Evolutionary conservation across 35 echinoderm and acorn worm species (phyloP), one percentile per base, ranked within the genome.

Genomic region (Apostichopus japonicus): DNA sequence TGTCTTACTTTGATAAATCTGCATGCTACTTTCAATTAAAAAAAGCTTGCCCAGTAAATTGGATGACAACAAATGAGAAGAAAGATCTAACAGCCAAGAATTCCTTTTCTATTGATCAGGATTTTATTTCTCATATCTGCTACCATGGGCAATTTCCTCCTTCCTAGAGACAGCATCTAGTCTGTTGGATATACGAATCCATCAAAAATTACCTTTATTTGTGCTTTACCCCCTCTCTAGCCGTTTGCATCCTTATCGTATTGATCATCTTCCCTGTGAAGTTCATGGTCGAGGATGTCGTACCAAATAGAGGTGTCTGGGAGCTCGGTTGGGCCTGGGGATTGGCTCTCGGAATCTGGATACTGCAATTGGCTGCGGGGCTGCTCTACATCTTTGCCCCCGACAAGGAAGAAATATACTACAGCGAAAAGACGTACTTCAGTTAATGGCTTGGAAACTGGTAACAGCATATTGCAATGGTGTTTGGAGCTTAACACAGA

Each of bases 221-320:
- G 25, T 11, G 22, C 8, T 77, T 94, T 55, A 84, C 11, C 77
- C 44, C 92, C 24, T 82, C 61, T 72, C 8, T 90, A 97, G 96
- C 91, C 54, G 24, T 97, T 22, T 97, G 91, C 75, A 79, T 93
- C 19, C 70, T 97, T 2, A 59, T 97, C 11, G 86, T 92, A 19
- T 90, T 97, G 24, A 93, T 93, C 87, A 90, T 97, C 78, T 97
- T 97, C 91, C 96, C 96, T 7, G 94, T 92, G n/a, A 97, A 95
- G 79, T 94, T 93, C 65, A 90, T 97, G 77, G 71, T 87, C 8
- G 93, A 95, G 67, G 86, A 90, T 6, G 91, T 95, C 5, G 87
- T 97, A 11, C 54, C 92, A 15, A 58, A 70, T 10, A 65, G 96
- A 55, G 92, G 86, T 10, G 70, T 90, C 78, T 97, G 94, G 87